Percentiles rank a stretch among this genome's conserved stretches.
phyloP scores from a whole-genome alignment of 2,113 vertebrate genomes.

The Chauna torquata region DNA sequence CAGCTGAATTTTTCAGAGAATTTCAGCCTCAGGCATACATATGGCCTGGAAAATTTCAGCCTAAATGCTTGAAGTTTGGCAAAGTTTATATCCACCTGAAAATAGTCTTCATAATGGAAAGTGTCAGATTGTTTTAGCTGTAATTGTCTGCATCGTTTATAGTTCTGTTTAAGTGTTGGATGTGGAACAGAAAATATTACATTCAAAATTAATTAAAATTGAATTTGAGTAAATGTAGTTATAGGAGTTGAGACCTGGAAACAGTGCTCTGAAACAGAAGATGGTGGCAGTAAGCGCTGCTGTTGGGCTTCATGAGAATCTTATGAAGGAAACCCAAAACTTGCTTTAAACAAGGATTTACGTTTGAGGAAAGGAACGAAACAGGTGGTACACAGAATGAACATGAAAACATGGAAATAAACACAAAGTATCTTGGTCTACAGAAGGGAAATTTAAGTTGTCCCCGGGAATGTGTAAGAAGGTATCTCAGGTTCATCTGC shows the following conservation, averaged over 20 bases:
- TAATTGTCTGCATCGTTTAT: background rate
- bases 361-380: background rate
- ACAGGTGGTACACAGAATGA: background rate
- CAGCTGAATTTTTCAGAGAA: constrained; percentile 60
- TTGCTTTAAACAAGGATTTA: background rate
- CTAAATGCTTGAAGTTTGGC: constrained; percentile 53
- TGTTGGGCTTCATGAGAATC: background rate
- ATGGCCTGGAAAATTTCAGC: constrained; percentile 61
- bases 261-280: background rate
- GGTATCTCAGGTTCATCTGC: background rate
- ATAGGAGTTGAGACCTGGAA: background rate
- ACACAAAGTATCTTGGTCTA: background rate
- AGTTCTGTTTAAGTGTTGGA: background rate
- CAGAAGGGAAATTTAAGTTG: background rate
- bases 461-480: background rate
- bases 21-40: constrained; percentile 54
- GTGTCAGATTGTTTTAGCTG: background rate
- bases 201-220: background rate
- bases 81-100: constrained; percentile 55
- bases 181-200: background rate
- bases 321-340: background rate
- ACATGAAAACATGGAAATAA: background rate
- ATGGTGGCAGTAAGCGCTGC: background rate
- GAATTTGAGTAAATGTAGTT: background rate
- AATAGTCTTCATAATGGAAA: constrained; percentile 7